These are phyloP conservation scores for Nasonia giraulti DNA, from an alignment of 1,140 invertebrate genomes.

Conservation along the genomic window DNA sequence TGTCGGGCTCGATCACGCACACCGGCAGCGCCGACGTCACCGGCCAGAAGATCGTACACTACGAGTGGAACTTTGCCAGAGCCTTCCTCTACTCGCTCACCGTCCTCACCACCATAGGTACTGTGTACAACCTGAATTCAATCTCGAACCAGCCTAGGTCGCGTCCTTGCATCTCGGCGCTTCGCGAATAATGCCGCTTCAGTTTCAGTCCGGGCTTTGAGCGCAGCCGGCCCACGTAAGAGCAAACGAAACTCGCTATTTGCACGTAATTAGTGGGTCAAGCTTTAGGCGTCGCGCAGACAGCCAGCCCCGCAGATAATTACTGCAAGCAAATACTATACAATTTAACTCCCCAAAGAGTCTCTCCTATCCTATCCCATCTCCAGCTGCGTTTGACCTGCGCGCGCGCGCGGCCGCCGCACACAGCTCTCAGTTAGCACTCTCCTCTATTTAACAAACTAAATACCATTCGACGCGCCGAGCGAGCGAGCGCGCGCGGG, in stretches of 20 bases:
- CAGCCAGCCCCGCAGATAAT: slow-evolving; percentile 62
- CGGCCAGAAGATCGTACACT: slow-evolving; percentile 70
- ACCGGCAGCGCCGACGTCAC: slow-evolving; percentile 61
- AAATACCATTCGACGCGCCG: slow-evolving; percentile 50
- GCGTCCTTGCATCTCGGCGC: neutral
- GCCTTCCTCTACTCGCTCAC: slow-evolving; percentile 97
- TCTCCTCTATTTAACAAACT: slow-evolving; percentile 61
- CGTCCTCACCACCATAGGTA: slow-evolving; percentile 96
- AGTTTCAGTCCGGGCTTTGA: neutral
- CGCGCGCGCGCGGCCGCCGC: neutral
- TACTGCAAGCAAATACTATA: slow-evolving; percentile 67
- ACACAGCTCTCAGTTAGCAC: neutral
- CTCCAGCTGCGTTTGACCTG: slow-evolving; percentile 56
- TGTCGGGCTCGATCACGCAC: slow-evolving; percentile 65
- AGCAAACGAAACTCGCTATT: slow-evolving; percentile 58
- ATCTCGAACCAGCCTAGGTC: neutral
- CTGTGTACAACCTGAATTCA: neutral
- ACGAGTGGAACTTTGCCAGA: slow-evolving; percentile 94
- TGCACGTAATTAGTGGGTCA: slow-evolving; percentile 67
- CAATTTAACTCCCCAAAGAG: slow-evolving; percentile 61
- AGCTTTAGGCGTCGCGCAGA: slow-evolving; percentile 55
- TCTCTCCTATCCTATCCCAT: slow-evolving; percentile 40
- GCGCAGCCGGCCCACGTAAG: neutral
- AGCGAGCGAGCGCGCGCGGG: no score
- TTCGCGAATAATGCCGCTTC: slow-evolving; percentile 15